A percentile compares a stretch with the other conserved stretches of the same genome.
Conservation (phyloP, 2,888 invertebrate species). For the Acrobeloides nanus region DNA sequence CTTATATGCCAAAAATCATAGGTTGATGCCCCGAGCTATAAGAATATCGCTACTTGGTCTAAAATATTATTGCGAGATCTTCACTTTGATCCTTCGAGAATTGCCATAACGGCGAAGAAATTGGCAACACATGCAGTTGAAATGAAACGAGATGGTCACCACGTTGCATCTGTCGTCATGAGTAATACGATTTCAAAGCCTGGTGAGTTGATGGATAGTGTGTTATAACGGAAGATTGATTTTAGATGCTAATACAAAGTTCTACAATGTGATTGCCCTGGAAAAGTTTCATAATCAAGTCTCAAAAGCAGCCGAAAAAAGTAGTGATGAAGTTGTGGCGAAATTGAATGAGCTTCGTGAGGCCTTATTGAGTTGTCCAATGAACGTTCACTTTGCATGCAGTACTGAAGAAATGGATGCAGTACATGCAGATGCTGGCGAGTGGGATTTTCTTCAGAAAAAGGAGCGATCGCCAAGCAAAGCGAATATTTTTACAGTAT, state of each 20-base stretch:
- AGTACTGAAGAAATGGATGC: constrained; percentile 19
- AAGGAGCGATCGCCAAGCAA: too few relatives aligned
- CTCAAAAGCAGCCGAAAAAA: constrained; percentile 17
- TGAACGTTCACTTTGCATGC: constrained; percentile 40
- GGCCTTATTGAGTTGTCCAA: constrained; percentile 27
- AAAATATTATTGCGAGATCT: constrained; percentile 69
- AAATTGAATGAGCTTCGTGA: constrained; percentile 31
- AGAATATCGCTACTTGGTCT: too few relatives aligned
- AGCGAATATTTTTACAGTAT: too few relatives aligned
- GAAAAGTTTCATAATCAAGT: constrained; percentile 35
- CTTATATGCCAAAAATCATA: too few relatives aligned
- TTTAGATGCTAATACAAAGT: constrained; percentile 37
- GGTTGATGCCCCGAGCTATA: too few relatives aligned
- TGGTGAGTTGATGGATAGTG: constrained; percentile 9
- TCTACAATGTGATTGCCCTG: constrained; percentile 35
- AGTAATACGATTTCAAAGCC: constrained; percentile 6
- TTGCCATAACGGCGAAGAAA: constrained; percentile 68
- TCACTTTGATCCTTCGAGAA: constrained; percentile 67
- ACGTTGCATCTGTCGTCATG: too few relatives aligned
- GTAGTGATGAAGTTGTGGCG: constrained; percentile 26
- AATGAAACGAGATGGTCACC: constrained; percentile 67
- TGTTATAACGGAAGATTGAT: neutral
- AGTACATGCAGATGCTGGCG: too few relatives aligned
- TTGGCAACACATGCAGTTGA: constrained; percentile 74
- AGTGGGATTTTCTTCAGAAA: too few relatives aligned